phyloP scores from a whole-genome alignment of 2,797 vertebrate genomes.

The Taenioides sp. region DNA sequence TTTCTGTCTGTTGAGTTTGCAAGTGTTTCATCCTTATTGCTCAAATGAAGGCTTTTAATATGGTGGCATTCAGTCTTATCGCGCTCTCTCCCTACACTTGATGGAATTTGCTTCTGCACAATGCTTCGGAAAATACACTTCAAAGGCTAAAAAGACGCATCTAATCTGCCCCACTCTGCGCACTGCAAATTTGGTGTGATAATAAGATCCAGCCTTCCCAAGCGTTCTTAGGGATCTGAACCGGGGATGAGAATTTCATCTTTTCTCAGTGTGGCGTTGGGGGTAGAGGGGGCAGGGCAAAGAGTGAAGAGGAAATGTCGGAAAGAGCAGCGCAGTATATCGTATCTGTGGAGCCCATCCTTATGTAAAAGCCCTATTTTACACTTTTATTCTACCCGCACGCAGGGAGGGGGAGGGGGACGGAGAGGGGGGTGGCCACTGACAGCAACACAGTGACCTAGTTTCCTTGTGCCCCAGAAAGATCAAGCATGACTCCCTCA shows the following conservation, averaged over 20 bases:
- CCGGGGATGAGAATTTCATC: constrained; percentile 71
- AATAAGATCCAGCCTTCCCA: constrained; percentile 73
- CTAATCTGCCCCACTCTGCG: constrained; percentile 73
- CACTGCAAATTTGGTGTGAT: constrained; percentile 70
- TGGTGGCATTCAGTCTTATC: constrained; percentile 71
- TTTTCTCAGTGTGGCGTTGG: constrained; percentile 36
- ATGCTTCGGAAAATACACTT: constrained; percentile 74
- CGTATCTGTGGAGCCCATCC: constrained; percentile 61
- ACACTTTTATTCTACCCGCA: constrained; percentile 46
- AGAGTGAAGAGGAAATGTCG: constrained; percentile 63
- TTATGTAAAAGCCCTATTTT: constrained; percentile 78
- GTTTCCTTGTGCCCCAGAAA: constrained; percentile 76
- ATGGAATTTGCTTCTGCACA: constrained; percentile 76
- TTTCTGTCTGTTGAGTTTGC: constrained; percentile 59
- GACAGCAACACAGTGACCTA: constrained; percentile 77
- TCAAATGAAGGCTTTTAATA: constrained; percentile 72
- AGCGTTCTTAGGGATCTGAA: constrained; percentile 70
- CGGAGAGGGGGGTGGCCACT: constrained; percentile 34
- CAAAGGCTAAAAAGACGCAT: constrained; percentile 70
- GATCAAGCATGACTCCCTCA: constrained; percentile 69
- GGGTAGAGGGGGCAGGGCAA: constrained; percentile 8
- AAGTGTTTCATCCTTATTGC: constrained; percentile 68
- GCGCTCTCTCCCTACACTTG: constrained; percentile 65
- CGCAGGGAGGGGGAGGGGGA: constrained; percentile 2
- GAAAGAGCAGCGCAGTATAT: constrained; percentile 53